Percentiles rank a stretch among this genome's conserved stretches.
Evolutionary conservation across 2,888 invertebrate species (phyloP).

Genomic region (Lapara coniferarum): DNA sequence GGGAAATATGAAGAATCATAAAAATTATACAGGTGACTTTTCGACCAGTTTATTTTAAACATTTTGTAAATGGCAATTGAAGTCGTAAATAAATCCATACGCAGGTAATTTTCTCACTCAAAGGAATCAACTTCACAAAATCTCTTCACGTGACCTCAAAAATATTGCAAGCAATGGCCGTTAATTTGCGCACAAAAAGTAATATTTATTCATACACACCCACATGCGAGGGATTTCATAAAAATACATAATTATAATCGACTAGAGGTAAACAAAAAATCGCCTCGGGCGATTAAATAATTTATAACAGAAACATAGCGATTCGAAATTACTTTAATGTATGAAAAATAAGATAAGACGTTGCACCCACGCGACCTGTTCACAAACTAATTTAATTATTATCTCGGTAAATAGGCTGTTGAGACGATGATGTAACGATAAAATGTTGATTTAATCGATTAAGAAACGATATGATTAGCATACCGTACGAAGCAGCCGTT

Average conservation of each 20-base stretch:
- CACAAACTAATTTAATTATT: slow-evolving; percentile 42
- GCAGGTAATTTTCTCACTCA: no score
- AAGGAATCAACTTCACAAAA: no score
- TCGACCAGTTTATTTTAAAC: no score
- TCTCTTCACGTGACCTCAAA: slow-evolving; percentile 6
- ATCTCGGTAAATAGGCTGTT: slow-evolving; percentile 26
- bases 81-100: no score
- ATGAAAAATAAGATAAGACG: slow-evolving; percentile 37
- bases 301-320: slow-evolving; percentile 37
- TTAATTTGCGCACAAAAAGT: slow-evolving; percentile 39
- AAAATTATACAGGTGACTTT: no score
- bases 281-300: slow-evolving; percentile 50
- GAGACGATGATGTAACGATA: slow-evolving; percentile 21
- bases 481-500: not conserved
- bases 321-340: slow-evolving; percentile 35
- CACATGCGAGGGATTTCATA: slow-evolving; percentile 49
- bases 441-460: slow-evolving; percentile 16
- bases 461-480: slow-evolving; percentile 17
- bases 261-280: slow-evolving; percentile 45
- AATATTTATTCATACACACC: slow-evolving; percentile 44
- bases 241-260: slow-evolving; percentile 53
- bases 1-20: no score
- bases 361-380: slow-evolving; percentile 34
- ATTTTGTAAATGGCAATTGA: no score
- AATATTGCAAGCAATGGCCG: slow-evolving; percentile 28